phyloP scores from a whole-genome alignment of 2,113 vertebrate genomes.

The Cryptoleucopteryx plumbea region DNA sequence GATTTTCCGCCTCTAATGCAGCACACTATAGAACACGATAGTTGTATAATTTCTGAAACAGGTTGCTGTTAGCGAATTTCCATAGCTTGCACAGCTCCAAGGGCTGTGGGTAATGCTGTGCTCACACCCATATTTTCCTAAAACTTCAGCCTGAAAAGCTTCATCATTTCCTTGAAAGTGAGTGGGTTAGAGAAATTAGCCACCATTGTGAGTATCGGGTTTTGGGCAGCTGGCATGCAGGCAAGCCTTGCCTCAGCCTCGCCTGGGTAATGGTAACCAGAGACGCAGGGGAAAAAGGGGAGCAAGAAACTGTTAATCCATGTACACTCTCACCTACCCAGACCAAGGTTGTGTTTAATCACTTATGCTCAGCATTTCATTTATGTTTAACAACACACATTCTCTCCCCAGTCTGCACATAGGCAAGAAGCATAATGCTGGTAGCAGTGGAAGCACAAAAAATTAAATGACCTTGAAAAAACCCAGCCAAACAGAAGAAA shows the following conservation, averaged over 20 bases:
- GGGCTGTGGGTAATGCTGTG: neutral
- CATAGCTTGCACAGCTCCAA: neutral
- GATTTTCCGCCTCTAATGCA: neutral
- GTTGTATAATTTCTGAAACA: neutral
- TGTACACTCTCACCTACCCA: neutral
- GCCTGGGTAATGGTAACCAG: neutral
- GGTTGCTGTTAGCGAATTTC: neutral
- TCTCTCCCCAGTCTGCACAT: neutral
- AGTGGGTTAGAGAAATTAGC: neutral
- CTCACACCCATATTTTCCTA: slow-evolving; percentile 1
- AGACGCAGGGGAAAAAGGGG: neutral
- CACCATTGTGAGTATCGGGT: neutral
- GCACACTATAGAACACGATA: neutral
- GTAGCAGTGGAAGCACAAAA: neutral
- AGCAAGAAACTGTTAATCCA: neutral
- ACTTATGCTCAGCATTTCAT: neutral
- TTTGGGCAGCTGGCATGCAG: slow-evolving; percentile 42
- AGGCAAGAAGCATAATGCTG: neutral
- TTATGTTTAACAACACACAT: neutral
- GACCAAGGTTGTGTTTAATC: neutral
- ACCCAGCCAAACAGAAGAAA: neutral
- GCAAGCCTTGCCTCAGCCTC: neutral
- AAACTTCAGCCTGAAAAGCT: neutral
- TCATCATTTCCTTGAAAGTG: slow-evolving; percentile 15
- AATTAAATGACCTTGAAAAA: neutral